phyloP scores from a whole-genome alignment of 2,113 vertebrate genomes.

The Chelonoidis abingdonii region DNA sequence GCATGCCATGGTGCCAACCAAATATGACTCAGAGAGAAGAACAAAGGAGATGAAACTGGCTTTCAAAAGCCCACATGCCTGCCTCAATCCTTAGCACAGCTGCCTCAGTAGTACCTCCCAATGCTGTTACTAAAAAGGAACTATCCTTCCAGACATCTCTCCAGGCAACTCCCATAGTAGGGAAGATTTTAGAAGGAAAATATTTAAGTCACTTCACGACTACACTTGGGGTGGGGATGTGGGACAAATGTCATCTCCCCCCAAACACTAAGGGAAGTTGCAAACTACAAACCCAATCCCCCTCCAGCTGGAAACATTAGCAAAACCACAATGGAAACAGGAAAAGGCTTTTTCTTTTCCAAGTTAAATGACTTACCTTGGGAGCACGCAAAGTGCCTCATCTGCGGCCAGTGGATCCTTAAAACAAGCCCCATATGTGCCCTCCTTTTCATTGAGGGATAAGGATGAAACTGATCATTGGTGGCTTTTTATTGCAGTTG shows the following conservation, averaged over 20 bases:
- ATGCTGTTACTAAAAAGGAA: not conserved
- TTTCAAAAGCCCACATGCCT: not conserved
- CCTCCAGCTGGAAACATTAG: not conserved
- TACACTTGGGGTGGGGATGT: not conserved
- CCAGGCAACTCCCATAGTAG: not conserved
- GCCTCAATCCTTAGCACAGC: not conserved
- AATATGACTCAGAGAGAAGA: not conserved
- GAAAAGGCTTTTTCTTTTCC: not conserved
- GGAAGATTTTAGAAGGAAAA: not conserved
- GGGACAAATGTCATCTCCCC: not conserved
- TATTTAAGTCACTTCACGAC: not conserved
- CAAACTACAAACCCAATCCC: not conserved
- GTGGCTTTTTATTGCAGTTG: not conserved
- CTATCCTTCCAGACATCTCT: not conserved
- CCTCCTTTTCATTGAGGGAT: not conserved
- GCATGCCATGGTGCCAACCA: accelerated
- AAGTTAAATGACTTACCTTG: not conserved
- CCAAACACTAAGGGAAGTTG: not conserved
- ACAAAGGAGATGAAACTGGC: not conserved
- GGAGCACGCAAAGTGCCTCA: not conserved
- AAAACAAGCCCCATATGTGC: not conserved
- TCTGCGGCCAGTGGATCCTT: not conserved
- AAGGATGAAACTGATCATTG: not conserved
- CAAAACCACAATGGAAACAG: not conserved
- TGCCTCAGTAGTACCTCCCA: not conserved